These are phyloP conservation scores for Felis chaus DNA, from an alignment of 2,113 vertebrate genomes.

Conservation along the genomic window DNA sequence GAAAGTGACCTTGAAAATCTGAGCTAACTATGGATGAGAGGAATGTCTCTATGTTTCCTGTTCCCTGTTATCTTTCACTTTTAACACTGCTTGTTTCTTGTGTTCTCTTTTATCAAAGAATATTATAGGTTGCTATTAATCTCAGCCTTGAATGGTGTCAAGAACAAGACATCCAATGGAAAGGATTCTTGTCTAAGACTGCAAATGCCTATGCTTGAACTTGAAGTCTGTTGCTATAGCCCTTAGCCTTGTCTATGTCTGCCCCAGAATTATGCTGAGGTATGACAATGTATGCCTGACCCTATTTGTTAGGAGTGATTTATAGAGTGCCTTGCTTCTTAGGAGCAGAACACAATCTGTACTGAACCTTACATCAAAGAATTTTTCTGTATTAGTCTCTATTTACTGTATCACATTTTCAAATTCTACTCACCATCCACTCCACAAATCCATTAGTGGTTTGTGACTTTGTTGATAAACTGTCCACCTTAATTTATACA, in stretches of 20 bases:
- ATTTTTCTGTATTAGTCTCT: neutral
- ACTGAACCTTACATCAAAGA: neutral
- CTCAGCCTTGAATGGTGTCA: neutral
- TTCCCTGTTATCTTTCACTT: neutral
- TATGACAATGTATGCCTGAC: neutral
- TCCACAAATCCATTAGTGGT: neutral
- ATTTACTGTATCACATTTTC: neutral
- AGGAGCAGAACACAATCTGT: neutral
- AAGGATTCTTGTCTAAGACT: neutral
- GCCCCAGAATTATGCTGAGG: neutral
- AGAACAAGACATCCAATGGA: neutral
- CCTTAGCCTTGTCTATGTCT: neutral
- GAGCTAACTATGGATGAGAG: neutral
- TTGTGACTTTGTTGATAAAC: neutral
- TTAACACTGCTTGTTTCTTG: neutral
- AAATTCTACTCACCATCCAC: neutral
- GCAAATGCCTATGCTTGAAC: neutral
- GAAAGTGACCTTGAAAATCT: neutral
- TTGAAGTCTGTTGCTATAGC: neutral
- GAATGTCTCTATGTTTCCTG: accelerated
- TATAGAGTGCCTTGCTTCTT: neutral
- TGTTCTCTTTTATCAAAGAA: neutral
- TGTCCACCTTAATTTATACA: neutral
- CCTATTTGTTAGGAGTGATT: neutral
- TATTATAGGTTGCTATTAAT: neutral